phyloP scores from a whole-genome alignment of 2,797 vertebrate genomes.

The Lophotriccus pileatus region DNA sequence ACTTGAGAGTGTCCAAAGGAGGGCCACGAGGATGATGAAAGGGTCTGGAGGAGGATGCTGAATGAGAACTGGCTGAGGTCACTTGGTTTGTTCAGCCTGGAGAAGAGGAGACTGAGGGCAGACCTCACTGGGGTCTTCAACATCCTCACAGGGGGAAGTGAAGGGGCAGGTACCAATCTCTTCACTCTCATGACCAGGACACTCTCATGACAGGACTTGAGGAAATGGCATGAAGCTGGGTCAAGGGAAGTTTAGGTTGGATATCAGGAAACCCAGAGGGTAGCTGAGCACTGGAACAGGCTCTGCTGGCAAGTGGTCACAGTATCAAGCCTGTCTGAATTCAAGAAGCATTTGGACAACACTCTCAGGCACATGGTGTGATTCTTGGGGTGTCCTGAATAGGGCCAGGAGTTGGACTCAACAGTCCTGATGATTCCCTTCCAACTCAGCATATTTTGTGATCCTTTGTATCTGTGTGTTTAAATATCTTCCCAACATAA shows the following conservation, averaged over 20 bases:
- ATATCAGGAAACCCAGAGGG: neutral
- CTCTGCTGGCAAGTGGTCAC: neutral
- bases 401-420: accelerated
- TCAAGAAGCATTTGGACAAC: neutral
- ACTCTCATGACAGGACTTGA: accelerated
- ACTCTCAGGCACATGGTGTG: neutral
- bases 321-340: neutral
- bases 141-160: neutral
- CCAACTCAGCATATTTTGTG: neutral
- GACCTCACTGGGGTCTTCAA: neutral
- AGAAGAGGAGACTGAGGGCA: neutral
- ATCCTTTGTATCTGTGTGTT: neutral
- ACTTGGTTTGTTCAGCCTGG: neutral
- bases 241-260: neutral
- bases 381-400: neutral
- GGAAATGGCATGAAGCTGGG: neutral
- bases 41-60: neutral
- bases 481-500: neutral
- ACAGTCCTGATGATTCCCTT: neutral
- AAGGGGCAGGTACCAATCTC: neutral
- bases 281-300: neutral
- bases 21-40: neutral
- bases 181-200: neutral
- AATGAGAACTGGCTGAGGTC: accelerated
- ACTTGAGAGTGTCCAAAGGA: neutral